These are phyloP conservation scores for Tachystola acroxantha DNA, from an alignment of 2,888 invertebrate genomes.

Conservation along the genomic window DNA sequence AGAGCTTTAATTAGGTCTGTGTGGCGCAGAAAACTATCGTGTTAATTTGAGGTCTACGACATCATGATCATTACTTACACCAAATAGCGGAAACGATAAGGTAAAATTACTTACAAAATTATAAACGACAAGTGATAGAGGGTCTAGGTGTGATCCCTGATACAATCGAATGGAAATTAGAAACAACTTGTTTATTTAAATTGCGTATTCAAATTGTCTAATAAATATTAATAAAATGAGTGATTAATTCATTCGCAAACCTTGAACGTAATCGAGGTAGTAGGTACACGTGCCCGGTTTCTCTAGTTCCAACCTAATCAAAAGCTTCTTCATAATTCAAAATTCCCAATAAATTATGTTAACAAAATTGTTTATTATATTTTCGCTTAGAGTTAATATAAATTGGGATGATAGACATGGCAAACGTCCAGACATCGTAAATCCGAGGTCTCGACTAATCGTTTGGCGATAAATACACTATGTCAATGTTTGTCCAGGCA, in stretches of 20 bases:
- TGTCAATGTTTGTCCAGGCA: conserved; percentile 18
- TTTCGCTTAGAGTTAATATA: neutral
- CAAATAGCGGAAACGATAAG: neutral
- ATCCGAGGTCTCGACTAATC: conserved; percentile 6
- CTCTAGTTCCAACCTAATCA: too few relatives aligned
- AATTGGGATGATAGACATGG: neutral
- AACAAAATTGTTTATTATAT: neutral
- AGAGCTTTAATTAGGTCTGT: neutral
- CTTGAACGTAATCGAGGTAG: too few relatives aligned
- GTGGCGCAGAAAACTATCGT: neutral
- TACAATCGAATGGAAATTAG: too few relatives aligned
- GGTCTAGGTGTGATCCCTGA: too few relatives aligned
- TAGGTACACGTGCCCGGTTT: conserved; percentile 1
- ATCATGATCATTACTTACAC: neutral
- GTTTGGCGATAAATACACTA: conserved; percentile 14
- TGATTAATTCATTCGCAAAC: too few relatives aligned
- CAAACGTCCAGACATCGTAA: conserved; percentile 4
- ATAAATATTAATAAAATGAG: too few relatives aligned
- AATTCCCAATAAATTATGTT: neutral
- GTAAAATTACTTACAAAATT: neutral
- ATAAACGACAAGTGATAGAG: too few relatives aligned
- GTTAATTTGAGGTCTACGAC: neutral
- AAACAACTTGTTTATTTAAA: too few relatives aligned
- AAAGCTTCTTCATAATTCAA: too few relatives aligned
- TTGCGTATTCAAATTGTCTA: too few relatives aligned